A percentile compares a stretch with the other conserved stretches of the same genome.
These are phyloP conservation scores for Diachrysia chrysitis DNA, from an alignment of 2,888 invertebrate genomes.

Conservation along the genomic window DNA sequence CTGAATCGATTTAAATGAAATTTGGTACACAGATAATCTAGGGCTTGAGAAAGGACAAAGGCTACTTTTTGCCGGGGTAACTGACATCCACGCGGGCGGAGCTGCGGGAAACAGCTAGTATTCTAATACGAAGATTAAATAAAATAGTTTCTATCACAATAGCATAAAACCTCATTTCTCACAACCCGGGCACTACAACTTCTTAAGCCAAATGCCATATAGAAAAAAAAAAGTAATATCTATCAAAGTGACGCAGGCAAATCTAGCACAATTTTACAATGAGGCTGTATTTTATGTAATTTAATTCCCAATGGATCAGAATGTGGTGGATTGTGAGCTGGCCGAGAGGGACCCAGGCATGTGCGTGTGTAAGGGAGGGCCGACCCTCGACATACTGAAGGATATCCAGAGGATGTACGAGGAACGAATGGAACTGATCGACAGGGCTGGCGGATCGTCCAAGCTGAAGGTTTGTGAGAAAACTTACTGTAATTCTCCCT, in stretches of 20 bases:
- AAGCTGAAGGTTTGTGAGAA: conserved; percentile 69
- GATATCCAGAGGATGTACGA: conserved; percentile 91
- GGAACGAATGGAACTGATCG: conserved; percentile 89
- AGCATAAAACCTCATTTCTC: conserved; percentile 18
- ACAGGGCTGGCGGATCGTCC: conserved; percentile 75
- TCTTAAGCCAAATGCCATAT: background rate
- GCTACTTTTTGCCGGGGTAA: too few relatives aligned
- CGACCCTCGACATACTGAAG: conserved; percentile 85
- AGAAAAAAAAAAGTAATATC: conserved; percentile 14
- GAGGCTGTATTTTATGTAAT: conserved; percentile 26
- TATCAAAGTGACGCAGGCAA: conserved; percentile 41
- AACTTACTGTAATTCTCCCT: background rate
- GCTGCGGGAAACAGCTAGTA: too few relatives aligned
- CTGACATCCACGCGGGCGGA: too few relatives aligned
- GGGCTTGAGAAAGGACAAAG: too few relatives aligned
- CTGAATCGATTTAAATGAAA: too few relatives aligned
- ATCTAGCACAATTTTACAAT: conserved; percentile 47
- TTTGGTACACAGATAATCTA: too few relatives aligned
- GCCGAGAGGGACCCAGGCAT: conserved; percentile 63
- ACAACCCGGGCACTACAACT: background rate
- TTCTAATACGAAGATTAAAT: background rate
- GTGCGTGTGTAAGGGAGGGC: conserved; percentile 68
- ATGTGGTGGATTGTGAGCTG: conserved; percentile 65
- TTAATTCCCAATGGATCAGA: conserved; percentile 62
- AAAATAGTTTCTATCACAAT: background rate